phyloP scores from a whole-genome alignment of 2,888 invertebrate species.

The Girardia tigrina region DNA sequence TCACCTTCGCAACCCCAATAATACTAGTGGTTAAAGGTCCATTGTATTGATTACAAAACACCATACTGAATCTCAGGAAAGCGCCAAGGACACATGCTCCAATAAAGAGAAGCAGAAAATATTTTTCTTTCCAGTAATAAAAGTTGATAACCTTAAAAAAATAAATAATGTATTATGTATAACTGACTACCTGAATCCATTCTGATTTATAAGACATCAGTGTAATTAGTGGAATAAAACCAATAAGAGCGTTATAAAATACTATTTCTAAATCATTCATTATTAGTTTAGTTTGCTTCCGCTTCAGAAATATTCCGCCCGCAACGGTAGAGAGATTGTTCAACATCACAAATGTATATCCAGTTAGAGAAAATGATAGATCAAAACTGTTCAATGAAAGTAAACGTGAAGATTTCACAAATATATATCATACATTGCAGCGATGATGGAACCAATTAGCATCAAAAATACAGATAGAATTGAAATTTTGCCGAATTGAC shows the following conservation, averaged over 20 bases:
- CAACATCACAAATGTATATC: constrained; percentile 32
- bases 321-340: constrained; percentile 32
- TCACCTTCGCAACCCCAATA: constrained; percentile 78
- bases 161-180: constrained; percentile 60
- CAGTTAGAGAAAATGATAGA: constrained; percentile 29
- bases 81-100: constrained; percentile 92
- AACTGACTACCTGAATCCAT: constrained; percentile 55
- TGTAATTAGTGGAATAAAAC: constrained; percentile 15
- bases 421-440: constrained; percentile 10
- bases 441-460: constrained; percentile 19
- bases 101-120: constrained; percentile 68
- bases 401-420: neutral
- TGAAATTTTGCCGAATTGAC: neutral
- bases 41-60: constrained; percentile 84
- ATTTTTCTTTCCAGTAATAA: constrained; percentile 61
- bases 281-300: neutral
- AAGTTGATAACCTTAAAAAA: constrained; percentile 56
- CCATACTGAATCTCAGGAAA: constrained; percentile 78
- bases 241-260: constrained; percentile 31
- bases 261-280: constrained; percentile 31
- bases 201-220: neutral
- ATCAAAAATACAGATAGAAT: constrained; percentile 3
- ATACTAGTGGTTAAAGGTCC: constrained; percentile 97
- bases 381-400: constrained; percentile 24
- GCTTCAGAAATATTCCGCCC: constrained; percentile 28